A percentile compares a stretch with the other conserved stretches of the same genome.
Evolutionary conservation across 2,888 invertebrate species (phyloP).

Genomic region (Crepidodera aurea): DNA sequence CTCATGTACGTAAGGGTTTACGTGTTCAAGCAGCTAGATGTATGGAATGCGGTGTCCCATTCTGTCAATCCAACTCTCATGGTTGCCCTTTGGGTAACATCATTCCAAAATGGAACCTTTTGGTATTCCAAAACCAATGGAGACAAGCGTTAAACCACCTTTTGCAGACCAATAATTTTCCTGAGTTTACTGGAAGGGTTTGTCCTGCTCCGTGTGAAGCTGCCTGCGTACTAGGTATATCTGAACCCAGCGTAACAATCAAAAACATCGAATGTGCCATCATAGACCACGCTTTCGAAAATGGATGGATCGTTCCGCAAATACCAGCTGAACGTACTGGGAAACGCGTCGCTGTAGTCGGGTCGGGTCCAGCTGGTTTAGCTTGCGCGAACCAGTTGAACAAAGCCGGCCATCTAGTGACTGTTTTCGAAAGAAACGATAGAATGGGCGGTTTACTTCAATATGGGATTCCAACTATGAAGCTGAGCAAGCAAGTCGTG

Average conservation of each 20-base stretch:
- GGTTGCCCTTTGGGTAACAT: constrained; percentile 98
- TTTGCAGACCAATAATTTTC: constrained; percentile 98
- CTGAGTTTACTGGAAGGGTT: constrained; percentile 75
- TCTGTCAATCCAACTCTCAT: constrained; percentile 90
- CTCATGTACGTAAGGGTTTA: constrained; percentile 87
- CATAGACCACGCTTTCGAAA: constrained; percentile 97
- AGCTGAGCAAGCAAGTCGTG: constrained; percentile 93
- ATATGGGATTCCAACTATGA: constrained; percentile 99
- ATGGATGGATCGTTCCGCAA: constrained; percentile 75
- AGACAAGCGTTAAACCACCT: constrained; percentile 90
- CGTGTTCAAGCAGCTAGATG: constrained; percentile 92
- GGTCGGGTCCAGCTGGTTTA: constrained; percentile 93
- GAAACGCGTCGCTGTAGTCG: constrained; percentile 70
- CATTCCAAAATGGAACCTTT: constrained; percentile 98
- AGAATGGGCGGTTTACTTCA: constrained; percentile 92
- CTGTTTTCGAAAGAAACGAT: constrained; percentile 97
- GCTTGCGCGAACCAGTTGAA: constrained; percentile 98
- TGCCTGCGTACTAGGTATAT: constrained; percentile 88
- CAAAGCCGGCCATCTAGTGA: constrained; percentile 95
- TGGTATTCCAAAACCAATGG: constrained; percentile 95
- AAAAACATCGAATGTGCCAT: constrained; percentile 99
- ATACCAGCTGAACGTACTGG: constrained; percentile 53
- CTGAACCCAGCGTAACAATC: constrained; percentile 96
- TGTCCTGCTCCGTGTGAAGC: constrained; percentile 99
- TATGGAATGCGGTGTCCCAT: constrained; percentile 99